Evolutionary conservation across 2,113 vertebrate species (phyloP).

Genomic region (Phrynosoma platyrhinos): DNA sequence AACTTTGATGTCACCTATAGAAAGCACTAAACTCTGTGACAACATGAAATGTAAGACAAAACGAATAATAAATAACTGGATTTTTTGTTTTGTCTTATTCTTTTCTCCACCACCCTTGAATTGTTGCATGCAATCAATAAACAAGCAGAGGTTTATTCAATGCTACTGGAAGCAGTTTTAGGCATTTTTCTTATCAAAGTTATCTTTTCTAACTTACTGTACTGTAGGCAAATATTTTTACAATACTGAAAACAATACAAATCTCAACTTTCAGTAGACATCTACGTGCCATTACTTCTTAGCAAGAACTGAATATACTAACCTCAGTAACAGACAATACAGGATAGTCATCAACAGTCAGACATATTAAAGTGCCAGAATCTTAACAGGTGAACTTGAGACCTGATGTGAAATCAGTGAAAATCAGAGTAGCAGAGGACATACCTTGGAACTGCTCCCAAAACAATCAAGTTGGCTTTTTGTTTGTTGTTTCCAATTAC

Average conservation of each 20-base stretch:
- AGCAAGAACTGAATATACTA: slow-evolving; percentile 55
- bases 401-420: slow-evolving; percentile 65
- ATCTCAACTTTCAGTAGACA: slow-evolving; percentile 57
- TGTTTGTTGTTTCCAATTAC: slow-evolving; percentile 99
- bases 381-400: slow-evolving; percentile 59
- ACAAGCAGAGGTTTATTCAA: not conserved
- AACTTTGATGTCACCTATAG: not conserved
- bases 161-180: not conserved
- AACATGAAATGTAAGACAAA: not conserved
- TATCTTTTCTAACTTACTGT: slow-evolving; percentile 11
- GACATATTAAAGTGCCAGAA: slow-evolving; percentile 62
- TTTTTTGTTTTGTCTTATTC: not conserved
- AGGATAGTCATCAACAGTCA: slow-evolving; percentile 56
- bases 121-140: not conserved
- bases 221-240: slow-evolving; percentile 45
- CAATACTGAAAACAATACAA: slow-evolving; percentile 27
- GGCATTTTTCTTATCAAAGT: not conserved
- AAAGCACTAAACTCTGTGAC: not conserved
- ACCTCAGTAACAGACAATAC: slow-evolving; percentile 52
- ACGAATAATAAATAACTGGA: not conserved
- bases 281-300: slow-evolving; percentile 51
- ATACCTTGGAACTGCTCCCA: slow-evolving; percentile 98
- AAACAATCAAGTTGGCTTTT: slow-evolving; percentile 99
- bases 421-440: slow-evolving; percentile 75
- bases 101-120: not conserved